phyloP scores from a whole-genome alignment of 2,888 invertebrate genomes.

The Melangyna quadrimaculata region DNA sequence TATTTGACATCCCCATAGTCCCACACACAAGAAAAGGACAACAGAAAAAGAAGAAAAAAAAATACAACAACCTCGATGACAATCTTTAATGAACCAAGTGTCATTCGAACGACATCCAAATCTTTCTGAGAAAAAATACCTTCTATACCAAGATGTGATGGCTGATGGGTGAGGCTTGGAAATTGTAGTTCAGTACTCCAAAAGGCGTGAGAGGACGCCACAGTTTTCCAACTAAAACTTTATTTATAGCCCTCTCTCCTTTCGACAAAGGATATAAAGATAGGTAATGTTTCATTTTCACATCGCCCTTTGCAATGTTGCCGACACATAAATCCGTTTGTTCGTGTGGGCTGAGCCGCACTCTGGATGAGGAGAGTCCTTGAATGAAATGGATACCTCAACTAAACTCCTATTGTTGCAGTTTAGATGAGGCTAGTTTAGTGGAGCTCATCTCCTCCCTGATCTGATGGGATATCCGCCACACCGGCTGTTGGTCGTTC shows the following conservation, averaged over 20 bases:
- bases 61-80: background rate
- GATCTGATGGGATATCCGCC: slow-evolving; percentile 36
- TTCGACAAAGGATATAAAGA: background rate
- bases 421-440: slow-evolving; percentile 12
- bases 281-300: background rate
- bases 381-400: slow-evolving; percentile 10
- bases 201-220: background rate
- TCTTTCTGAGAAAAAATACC: background rate
- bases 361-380: background rate
- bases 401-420: slow-evolving; percentile 3
- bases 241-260: slow-evolving; percentile 9
- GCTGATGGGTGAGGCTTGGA: background rate
- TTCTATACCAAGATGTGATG: background rate
- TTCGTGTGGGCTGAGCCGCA: background rate
- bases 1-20: background rate
- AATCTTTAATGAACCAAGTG: slow-evolving; percentile 12
- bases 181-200: background rate
- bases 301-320: background rate
- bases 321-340: slow-evolving; percentile 3
- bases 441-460: background rate
- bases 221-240: background rate
- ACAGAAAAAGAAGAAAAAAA: background rate
- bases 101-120: slow-evolving; percentile 1
- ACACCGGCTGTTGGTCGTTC: background rate
- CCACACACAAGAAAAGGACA: background rate